Base-by-base conservation (phyloP, 2,113 vertebrate species). In the Monarcha castaneiventris region DNA sequence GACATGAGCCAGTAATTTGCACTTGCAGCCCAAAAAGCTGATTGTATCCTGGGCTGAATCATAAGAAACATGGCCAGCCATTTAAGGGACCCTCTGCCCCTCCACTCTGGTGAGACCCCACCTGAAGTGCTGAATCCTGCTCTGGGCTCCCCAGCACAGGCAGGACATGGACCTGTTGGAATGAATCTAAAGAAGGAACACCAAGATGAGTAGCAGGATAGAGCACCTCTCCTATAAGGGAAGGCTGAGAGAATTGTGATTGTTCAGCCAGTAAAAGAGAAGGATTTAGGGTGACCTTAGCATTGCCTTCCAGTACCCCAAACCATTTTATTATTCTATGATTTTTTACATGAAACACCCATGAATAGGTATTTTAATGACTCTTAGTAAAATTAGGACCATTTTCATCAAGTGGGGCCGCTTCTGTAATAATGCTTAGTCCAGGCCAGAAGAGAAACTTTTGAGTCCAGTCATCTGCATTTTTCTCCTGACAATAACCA, bases 401-500 rank as follows among this genome's bases (percentile, higher is more conserved):
- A 32, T 63, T 91, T 92, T 74, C 18, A 5, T 63, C 35, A 43
- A 52, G 9, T 84, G 4, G 2, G 1, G 2, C 15, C 3, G 44
- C 12, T 69, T 84, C 20, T 61, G 19, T 26, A 83, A 20, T 3
- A 76, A 61, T 61, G 55, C 23, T 61, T 80, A 49, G 21, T 44
- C 48, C 41, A 86, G 15, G 5, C 2, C 35, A 64, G 44, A 18
- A 48, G 3, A 13, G 37, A 48, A 90, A 76, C 2, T n/a, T 41
- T 33, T 5, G 2, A 61, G 19, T 41, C 3, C 37, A 80, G 17
- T 1, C 30, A 51, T 6, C 3, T 48, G 11, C 10, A 4, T 1
- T 16, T 67, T 61, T 77, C 83, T 86, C 43, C 25, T 62, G 32
- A 44, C 22, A 62, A 41, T 30, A 83, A 43, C 7, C 5, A 33